Base-by-base conservation (phyloP, 2,113 vertebrate genomes). In the Ellobius talpinus region DNA sequence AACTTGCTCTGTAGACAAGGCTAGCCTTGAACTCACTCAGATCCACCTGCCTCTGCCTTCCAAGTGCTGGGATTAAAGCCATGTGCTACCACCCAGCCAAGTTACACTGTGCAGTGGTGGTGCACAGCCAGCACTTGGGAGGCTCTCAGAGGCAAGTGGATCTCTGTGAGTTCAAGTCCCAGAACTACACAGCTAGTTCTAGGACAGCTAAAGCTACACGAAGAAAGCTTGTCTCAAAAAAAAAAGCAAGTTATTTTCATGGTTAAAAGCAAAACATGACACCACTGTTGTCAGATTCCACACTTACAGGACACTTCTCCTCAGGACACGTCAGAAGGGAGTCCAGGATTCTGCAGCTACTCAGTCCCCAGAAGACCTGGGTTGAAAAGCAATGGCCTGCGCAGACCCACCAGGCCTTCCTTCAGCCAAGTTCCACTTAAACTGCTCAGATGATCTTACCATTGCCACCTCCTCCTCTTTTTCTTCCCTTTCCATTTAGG, bases 221-320 rank as follows among this genome's bases (percentile, higher is more conserved):
- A 36, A 70, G 33, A 70, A 72, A 72, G 36, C 68, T 8, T n/a
- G 36, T 72, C 68, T 70, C 16, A 11, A 68, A 13, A 68, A 65
- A 65, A 68, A 9, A 21, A 90, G 90, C 73, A 36, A 86, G 61
- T 73, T 72, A 47, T 55, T 93, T 88, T 7, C 61, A 58, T 1
- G 39, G 84, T 96, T 87, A 39, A 94, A 93, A 93, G 47, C 79
- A 90, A 93, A 95, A 65, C 78, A 87, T 91, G 96, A 52, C 70
- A 4, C n/a, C 58, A 23, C 55, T 74, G 47, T 39, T 42, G 70
- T 84, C 91, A 70, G 91, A 68, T 94, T 73, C 93, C 89, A 47
- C 63, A 70, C 55, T 89, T 66, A n/a, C 11, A 36, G 29, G 29
- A 5, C 87, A 47, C 12, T 23, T 42, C 79, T 58, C 1, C 52